Percentiles rank a stretch among this genome's conserved stretches.
Conservation (phyloP, 2,888 invertebrate genomes). For the Clivina fossor region DNA sequence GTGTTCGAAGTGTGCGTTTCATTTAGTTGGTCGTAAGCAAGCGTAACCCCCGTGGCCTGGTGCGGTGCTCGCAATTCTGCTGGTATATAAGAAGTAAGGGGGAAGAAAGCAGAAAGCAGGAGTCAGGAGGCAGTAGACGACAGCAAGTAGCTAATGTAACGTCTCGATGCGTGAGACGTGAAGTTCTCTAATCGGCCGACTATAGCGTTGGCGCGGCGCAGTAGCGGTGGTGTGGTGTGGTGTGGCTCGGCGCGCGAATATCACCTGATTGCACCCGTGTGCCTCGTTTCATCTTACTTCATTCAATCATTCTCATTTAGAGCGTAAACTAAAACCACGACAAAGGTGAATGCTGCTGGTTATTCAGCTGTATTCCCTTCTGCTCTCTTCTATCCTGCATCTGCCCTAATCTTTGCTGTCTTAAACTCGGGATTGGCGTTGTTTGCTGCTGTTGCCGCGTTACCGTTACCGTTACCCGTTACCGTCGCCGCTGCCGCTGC, state of each 20-base stretch:
- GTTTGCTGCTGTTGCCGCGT: neutral
- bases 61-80: too few species aligned
- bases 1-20: conserved; percentile 16
- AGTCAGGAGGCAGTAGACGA: neutral
- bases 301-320: conserved; percentile 35
- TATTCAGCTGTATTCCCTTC: too few species aligned
- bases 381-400: too few species aligned
- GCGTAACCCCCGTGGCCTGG: too few species aligned
- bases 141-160: neutral
- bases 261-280: conserved; percentile 25
- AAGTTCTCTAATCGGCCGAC: conserved; percentile 27
- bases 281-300: conserved; percentile 30
- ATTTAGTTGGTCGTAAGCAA: conserved; percentile 15
- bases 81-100: neutral
- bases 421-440: too few species aligned
- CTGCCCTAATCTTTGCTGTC: too few species aligned
- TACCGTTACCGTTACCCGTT: neutral
- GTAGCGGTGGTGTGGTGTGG: too few species aligned
- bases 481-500: conserved; percentile 1
- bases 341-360: neutral
- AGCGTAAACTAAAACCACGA: conserved; percentile 26
- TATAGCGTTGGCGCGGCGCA: conserved; percentile 9
- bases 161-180: conserved; percentile 11
- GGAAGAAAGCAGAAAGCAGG: conserved; percentile 6
- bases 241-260: too few species aligned